phyloP scores from a whole-genome alignment of 2,888 invertebrate species.

The Campoletis raptor region DNA sequence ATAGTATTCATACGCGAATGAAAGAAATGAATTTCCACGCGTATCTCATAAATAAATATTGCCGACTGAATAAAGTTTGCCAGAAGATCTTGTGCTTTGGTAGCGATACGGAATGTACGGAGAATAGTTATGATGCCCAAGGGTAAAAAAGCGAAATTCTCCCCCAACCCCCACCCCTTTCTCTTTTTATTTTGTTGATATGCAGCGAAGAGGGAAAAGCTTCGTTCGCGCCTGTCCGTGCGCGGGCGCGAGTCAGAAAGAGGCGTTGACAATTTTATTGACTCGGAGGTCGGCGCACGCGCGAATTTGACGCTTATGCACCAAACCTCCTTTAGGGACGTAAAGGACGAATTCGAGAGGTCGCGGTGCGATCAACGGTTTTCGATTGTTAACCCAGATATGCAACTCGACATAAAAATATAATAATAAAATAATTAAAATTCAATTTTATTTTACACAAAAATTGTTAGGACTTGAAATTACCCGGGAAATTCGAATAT shows the following conservation, averaged over 20 bases:
- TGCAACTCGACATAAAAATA: background rate
- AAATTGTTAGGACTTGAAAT: background rate
- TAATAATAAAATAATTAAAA: background rate
- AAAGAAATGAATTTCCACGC: background rate
- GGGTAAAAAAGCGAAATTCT: conserved; percentile 52
- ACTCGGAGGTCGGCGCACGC: conserved; percentile 76
- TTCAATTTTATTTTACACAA: background rate
- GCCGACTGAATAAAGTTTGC: conserved; percentile 8
- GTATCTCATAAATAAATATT: conserved; percentile 54
- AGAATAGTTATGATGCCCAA: conserved; percentile 38
- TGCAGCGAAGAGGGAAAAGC: background rate
- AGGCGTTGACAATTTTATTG: conserved; percentile 78
- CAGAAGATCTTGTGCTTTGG: conserved; percentile 14
- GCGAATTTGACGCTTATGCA: conserved; percentile 67
- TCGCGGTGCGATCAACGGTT: conserved; percentile 46
- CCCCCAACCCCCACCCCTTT: conserved; percentile 18
- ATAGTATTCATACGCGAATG: background rate
- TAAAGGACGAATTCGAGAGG: conserved; percentile 56
- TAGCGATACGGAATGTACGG: conserved; percentile 42
- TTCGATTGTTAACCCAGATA: conserved; percentile 47
- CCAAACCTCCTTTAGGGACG: conserved; percentile 38
- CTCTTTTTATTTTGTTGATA: background rate
- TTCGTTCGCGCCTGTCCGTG: background rate
- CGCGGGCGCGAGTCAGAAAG: conserved; percentile 45
- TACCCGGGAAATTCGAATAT: conserved; percentile 45